These are phyloP conservation scores for Trogon surrucura DNA, from an alignment of 2,113 vertebrate genomes.

Conservation along the genomic window DNA sequence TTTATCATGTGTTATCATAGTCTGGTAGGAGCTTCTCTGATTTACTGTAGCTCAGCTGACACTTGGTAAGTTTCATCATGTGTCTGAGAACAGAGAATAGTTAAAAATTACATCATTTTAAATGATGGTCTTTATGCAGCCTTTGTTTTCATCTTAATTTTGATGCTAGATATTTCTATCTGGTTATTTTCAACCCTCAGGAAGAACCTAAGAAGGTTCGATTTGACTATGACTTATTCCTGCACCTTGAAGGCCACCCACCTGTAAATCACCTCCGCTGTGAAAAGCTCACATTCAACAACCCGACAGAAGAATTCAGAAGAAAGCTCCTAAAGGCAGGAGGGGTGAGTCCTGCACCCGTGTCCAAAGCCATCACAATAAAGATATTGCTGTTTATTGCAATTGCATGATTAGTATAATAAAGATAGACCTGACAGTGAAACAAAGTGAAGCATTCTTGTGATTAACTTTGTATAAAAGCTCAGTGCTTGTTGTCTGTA, in stretches of 20 bases:
- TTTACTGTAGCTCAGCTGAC: not conserved
- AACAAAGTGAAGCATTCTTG: not conserved
- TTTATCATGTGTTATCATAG: not conserved
- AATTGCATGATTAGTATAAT: not conserved
- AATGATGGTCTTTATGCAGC: not conserved
- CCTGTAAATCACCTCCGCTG: slow-evolving; percentile 93
- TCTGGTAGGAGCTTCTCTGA: not conserved
- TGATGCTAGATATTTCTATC: slow-evolving; percentile 36
- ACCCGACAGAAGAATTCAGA: slow-evolving; percentile 90
- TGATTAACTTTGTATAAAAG: not conserved
- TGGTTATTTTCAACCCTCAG: slow-evolving; percentile 74
- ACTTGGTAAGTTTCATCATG: not conserved
- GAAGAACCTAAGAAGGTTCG: slow-evolving; percentile 93
- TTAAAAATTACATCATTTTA: not conserved
- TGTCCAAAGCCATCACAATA: slow-evolving; percentile 24
- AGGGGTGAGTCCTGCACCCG: slow-evolving; percentile 78
- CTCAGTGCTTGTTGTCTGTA: not conserved
- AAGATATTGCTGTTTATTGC: not conserved
- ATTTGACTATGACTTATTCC: slow-evolving; percentile 93
- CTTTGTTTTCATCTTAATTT: slow-evolving; percentile 1
- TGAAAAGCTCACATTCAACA: slow-evolving; percentile 93
- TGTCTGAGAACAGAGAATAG: not conserved
- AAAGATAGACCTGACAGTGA: not conserved
- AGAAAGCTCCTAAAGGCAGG: slow-evolving; percentile 89
- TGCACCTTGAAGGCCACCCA: slow-evolving; percentile 91